These are phyloP conservation scores for Rhaphigaster nebulosa DNA, from an alignment of 2,888 invertebrate species.

Conservation along the genomic window DNA sequence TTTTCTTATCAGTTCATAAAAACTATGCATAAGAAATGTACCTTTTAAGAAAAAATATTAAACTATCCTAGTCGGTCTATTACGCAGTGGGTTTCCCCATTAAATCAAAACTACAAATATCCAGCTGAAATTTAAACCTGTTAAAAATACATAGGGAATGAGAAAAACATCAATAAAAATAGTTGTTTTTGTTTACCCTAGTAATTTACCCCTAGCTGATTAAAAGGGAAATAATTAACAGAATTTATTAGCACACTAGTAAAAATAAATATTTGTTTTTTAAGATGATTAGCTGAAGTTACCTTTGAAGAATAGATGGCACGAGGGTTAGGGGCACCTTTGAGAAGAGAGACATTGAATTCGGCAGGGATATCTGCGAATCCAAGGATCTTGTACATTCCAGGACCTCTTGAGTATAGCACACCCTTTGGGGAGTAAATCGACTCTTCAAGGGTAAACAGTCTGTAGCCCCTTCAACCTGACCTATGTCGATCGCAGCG, in stretches of 20 bases:
- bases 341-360: constrained; percentile 92
- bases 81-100: too few relatives aligned
- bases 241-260: not conserved
- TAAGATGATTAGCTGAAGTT: constrained; percentile 62
- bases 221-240: too few relatives aligned
- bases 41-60: too few relatives aligned
- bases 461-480: constrained; percentile 95
- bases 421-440: constrained; percentile 88
- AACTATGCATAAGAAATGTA: too few relatives aligned
- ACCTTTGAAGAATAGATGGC: constrained; percentile 97
- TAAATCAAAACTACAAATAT: too few relatives aligned
- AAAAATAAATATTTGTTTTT: not conserved
- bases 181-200: too few relatives aligned
- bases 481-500: constrained; percentile 96
- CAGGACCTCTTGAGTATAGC: constrained; percentile 88
- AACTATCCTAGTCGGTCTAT: too few relatives aligned
- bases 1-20: too few relatives aligned
- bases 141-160: too few relatives aligned
- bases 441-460: constrained; percentile 92
- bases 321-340: constrained; percentile 89
- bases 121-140: too few relatives aligned
- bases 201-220: too few relatives aligned
- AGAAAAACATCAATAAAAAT: too few relatives aligned
- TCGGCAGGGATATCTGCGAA: constrained; percentile 92
- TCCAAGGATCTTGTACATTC: constrained; percentile 94